These are phyloP conservation scores for Entomobrya multifasciata DNA, from an alignment of 2,888 invertebrate genomes.

Conservation along the genomic window DNA sequence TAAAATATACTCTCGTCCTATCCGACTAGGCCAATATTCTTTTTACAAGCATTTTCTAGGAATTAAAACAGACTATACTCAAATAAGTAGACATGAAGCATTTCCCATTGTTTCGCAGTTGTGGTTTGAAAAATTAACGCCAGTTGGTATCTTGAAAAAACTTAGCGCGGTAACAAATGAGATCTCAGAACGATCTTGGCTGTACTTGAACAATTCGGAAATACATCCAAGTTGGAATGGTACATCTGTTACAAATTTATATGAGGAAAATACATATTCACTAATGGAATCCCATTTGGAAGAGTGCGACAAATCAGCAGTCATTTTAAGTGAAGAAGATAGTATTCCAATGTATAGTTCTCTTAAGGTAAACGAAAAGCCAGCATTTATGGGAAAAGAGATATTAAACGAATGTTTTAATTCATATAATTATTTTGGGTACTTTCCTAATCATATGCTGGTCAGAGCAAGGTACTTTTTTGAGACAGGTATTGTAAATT, in stretches of 20 bases:
- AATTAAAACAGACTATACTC: not conserved
- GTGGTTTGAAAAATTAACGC: not conserved
- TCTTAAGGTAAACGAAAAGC: not conserved
- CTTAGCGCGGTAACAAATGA: not conserved
- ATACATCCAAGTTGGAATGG: not conserved
- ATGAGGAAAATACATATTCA: not conserved
- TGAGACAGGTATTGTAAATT: not conserved
- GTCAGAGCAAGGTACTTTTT: not conserved
- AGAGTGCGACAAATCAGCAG: not conserved
- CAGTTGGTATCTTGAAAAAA: not conserved
- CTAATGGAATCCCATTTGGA: not conserved
- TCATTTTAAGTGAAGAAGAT: not conserved
- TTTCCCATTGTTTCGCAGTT: not conserved
- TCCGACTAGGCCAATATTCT: not conserved
- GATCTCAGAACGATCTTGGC: not conserved
- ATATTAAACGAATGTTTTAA: not conserved
- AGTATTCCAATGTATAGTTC: not conserved
- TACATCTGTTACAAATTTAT: no score
- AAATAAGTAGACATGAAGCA: not conserved
- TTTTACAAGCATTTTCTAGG: no score
- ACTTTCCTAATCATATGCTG: not conserved
- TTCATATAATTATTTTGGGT: not conserved
- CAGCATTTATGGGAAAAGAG: not conserved
- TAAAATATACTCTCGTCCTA: not conserved
- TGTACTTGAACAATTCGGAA: not conserved